Evolutionary conservation across 2,888 invertebrate genomes (phyloP).

Genomic region (Hermaeophaga mercurialis): DNA sequence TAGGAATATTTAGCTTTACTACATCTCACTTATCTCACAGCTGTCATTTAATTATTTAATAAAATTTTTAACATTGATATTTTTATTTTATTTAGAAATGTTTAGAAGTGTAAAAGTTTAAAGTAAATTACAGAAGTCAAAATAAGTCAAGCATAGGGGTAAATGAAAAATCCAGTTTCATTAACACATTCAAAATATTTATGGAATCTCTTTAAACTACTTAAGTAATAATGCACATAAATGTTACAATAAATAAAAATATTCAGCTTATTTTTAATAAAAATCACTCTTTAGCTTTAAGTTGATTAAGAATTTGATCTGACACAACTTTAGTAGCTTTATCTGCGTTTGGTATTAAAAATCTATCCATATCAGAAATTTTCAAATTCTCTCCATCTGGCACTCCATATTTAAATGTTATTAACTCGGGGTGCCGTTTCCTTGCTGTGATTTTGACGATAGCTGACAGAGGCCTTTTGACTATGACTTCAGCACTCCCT

Average conservation of each 20-base stretch:
- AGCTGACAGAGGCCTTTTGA: slow-evolving; percentile 84
- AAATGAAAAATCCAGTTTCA: background rate
- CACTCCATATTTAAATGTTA: slow-evolving; percentile 95
- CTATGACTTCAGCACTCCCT: slow-evolving; percentile 84
- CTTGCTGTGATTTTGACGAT: slow-evolving; percentile 98
- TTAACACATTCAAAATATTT: slow-evolving; percentile 33
- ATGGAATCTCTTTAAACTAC: slow-evolving; percentile 22
- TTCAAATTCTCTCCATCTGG: slow-evolving; percentile 79
- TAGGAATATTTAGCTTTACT: slow-evolving; percentile 16
- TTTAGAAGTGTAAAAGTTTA: background rate
- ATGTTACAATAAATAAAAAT: slow-evolving; percentile 22
- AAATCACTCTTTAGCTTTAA: slow-evolving; percentile 54
- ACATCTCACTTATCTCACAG: slow-evolving; percentile 9
- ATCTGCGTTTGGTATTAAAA: slow-evolving; percentile 89
- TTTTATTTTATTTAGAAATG: background rate
- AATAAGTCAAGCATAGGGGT: too few relatives aligned
- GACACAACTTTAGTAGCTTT: slow-evolving; percentile 90
- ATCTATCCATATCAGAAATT: slow-evolving; percentile 89
- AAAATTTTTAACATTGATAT: slow-evolving; percentile 11
- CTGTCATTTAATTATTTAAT: slow-evolving; percentile 11
- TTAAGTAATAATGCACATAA: slow-evolving; percentile 33
- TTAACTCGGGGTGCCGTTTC: slow-evolving; percentile 92
- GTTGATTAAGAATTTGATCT: slow-evolving; percentile 78
- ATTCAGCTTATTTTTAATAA: slow-evolving; percentile 15
- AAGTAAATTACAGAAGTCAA: background rate